Evolutionary conservation across 2,888 invertebrate genomes (phyloP), one percentile per base, ranked within the genome.

Genomic region (Malthinus flaveolus): DNA sequence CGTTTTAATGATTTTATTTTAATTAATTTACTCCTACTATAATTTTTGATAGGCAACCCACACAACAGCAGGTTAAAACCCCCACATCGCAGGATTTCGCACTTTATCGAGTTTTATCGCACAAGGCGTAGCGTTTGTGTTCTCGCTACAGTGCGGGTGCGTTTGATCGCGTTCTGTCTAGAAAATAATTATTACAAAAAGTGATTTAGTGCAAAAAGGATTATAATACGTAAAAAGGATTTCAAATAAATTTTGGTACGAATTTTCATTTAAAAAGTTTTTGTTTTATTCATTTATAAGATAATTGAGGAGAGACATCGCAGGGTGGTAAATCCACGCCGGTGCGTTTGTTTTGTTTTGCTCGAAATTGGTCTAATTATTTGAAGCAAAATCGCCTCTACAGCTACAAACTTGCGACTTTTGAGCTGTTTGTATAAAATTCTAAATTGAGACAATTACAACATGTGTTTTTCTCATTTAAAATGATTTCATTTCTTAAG

Each of bases 271-370:
- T 23, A 23, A 15, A 15, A 42, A 42, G n/a, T 39, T 15, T 42
- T 42, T 15, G 13, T n/a, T 15, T n/a, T 15, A 15, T 23, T 15
- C 13, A 15, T 42, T 42, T 42, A n/a, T n/a, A 23, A 9, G n/a
- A 15, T n/a, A n/a, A 42, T 10, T 12, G 39, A 42, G 13, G 13
- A 42, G 13, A 15, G 23, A 36, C 13, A 42, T 42, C 23, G 23
- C 5, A 51, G 57, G 57, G 57, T 47, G 45, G 57, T 42, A 15
- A 23, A n/a, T 1, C 51, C 56, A 56, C 33, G 56, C 56, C 56
- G 56, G 56, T 56, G 44, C 49, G 47, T 51, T 56, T 57, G 47
- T 57, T 57, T 57, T 51, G 49, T 36, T 49, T 44, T 45, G 49
- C 37, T 33, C 11, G 32, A 45, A 56, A 49, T 35, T 48, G 32